A percentile compares a stretch with the other conserved stretches of the same genome.
These are phyloP conservation scores for Athrips mouffetella DNA, from an alignment of 2,888 invertebrate genomes.

Conservation along the genomic window DNA sequence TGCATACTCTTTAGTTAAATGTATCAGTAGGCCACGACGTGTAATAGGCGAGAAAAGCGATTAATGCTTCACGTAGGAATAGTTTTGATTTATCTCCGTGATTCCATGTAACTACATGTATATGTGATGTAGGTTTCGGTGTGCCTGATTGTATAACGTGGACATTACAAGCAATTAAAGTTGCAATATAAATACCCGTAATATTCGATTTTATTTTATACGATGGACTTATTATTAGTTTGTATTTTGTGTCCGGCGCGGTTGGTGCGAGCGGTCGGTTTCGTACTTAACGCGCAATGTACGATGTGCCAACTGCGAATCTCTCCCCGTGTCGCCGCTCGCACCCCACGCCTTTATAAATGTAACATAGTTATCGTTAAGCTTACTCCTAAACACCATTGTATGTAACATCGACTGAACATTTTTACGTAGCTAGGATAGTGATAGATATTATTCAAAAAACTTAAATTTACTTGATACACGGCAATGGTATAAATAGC, in stretches of 20 bases:
- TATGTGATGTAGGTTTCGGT: conserved; percentile 41
- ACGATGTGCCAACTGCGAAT: neutral
- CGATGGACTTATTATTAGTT: conserved; percentile 40
- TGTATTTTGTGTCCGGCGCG: conserved; percentile 37
- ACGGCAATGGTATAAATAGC: conserved; percentile 41
- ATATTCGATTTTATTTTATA: conserved; percentile 36
- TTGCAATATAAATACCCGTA: conserved; percentile 54
- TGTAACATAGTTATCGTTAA: conserved; percentile 28
- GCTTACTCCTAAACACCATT: conserved; percentile 68
- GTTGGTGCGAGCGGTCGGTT: conserved; percentile 37
- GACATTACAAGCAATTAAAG: conserved; percentile 57
- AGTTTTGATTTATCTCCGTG: conserved; percentile 48
- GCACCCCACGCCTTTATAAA: neutral
- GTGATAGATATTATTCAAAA: conserved; percentile 43
- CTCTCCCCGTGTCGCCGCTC: neutral
- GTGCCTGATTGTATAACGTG: conserved; percentile 52
- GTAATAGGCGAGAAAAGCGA: neutral
- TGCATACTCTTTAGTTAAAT: neutral
- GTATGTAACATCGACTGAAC: conserved; percentile 77
- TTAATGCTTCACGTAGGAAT: conserved; percentile 34
- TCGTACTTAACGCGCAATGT: conserved; percentile 35
- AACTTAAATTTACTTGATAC: conserved; percentile 39
- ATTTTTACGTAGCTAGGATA: conserved; percentile 71
- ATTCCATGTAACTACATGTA: conserved; percentile 51
- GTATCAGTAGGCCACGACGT: neutral